Evolutionary conservation across 2,888 invertebrate genomes (phyloP), one percentile per base, ranked within the genome.

Genomic region (Biston stratarius): DNA sequence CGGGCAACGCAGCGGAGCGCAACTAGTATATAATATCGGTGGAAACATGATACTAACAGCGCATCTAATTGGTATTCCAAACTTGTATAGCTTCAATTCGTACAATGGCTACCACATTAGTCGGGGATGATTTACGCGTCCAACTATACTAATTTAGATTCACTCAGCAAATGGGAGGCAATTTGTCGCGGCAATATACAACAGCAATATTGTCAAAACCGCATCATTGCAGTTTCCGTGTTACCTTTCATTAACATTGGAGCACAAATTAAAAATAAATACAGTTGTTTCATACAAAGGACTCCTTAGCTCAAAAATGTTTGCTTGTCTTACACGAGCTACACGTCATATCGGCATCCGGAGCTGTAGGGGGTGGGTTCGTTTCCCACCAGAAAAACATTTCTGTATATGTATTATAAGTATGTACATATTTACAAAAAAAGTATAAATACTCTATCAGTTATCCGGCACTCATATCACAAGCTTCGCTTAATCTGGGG

Each of bases 101-200:
- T 7, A 49, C 56, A 57, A 63, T 49, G 42, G 14, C 56, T 34
- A 48, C 49, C 24, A 49, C 49, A 34, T 14, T 36, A 36, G 42
- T 49, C 11, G 42, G 33, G 42, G 68, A 65, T 71, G 65, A 64
- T 62, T 56, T 52, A 61, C 56, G 58, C 53, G 48, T 42, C 45
- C 36, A 24, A 24, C 24, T 24, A 24, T 24, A 24, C 24, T 36
- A 52, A 63, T 63, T 63, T 69, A 71, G 66, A 67, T 67, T 52
- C 63, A 63, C 67, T 63, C 69, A 58, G 49, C 56, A 62, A 47
- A 24, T 47, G 44, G 53, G 38, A 5, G 33, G 49, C 62, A 49
- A 65, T 72, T 65, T 58, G 58, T 72, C 69, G 69, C 63, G 44
- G 61, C 57, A 48, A 60, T 60, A 14, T 52, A 52, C 38, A 24